A percentile compares a stretch with the other conserved stretches of the same genome.
phyloP scores from a whole-genome alignment of 53 echinoderm and acorn worm genomes.

The Mesocentrotus franciscanus region DNA sequence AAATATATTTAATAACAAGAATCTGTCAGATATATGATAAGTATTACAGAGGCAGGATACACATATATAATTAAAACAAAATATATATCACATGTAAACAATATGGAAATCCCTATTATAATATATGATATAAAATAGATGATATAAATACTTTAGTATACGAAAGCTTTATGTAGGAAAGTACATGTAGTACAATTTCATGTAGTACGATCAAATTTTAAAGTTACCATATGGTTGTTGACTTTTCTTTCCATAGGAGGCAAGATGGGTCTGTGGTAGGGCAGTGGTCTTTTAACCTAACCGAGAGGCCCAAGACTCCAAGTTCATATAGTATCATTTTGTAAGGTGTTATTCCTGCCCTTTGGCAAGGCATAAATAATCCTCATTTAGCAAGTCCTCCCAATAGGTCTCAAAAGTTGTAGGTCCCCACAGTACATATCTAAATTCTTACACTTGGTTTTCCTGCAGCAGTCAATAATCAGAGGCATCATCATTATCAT shows the following conservation, averaged over 20 bases:
- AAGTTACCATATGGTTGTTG: background rate
- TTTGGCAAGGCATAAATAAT: too few species aligned
- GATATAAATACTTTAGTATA: constrained; percentile 2
- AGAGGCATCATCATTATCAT: too few species aligned
- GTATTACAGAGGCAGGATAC: background rate
- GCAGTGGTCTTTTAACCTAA: background rate
- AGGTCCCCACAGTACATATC: too few species aligned
- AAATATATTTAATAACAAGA: background rate
- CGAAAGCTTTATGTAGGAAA: background rate
- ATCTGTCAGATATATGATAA: background rate
- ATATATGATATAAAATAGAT: background rate
- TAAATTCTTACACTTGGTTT: too few species aligned
- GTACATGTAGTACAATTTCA: constrained; percentile 5
- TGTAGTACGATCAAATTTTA: background rate
- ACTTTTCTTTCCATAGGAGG: background rate
- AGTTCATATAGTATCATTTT: too few species aligned
- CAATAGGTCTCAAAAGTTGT: too few species aligned
- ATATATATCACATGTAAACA: background rate
- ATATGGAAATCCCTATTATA: background rate
- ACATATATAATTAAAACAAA: background rate
- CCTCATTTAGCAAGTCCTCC: too few species aligned
- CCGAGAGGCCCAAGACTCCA: too few species aligned
- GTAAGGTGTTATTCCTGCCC: too few species aligned
- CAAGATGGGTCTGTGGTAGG: too few species aligned
- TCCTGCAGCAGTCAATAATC: too few species aligned